phyloP scores from a whole-genome alignment of 2,113 vertebrate genomes.

The Prionailurus viverrinus region DNA sequence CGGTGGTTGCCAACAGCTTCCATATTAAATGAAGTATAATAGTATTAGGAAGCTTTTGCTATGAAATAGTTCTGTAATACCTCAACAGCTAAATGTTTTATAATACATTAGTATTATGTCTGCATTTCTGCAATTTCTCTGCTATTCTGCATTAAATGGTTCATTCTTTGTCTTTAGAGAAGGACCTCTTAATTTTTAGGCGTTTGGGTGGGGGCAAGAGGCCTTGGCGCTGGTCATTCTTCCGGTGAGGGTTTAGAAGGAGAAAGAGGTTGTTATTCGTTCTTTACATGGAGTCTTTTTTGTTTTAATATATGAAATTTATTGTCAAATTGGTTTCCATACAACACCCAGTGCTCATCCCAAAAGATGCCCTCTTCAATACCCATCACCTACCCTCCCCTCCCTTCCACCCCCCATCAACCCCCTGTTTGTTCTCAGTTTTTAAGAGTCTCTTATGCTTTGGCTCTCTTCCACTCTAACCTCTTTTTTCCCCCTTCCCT shows the following conservation, averaged over 20 bases:
- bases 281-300: not conserved
- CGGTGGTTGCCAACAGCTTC: not conserved
- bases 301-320: no score
- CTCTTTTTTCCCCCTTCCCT: no score
- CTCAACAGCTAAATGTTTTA: slow-evolving; percentile 16
- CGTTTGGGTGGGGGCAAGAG: not conserved
- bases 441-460: no score
- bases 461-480: no score
- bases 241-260: not conserved
- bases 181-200: not conserved
- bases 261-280: not conserved
- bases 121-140: not conserved
- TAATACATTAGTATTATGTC: not conserved
- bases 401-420: no score
- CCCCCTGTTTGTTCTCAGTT: no score
- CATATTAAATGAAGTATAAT: not conserved
- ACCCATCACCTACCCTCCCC: no score
- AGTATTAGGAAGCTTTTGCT: slow-evolving; percentile 16
- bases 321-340: no score
- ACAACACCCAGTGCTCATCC: no score
- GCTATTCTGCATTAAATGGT: not conserved
- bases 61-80: not conserved
- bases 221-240: not conserved
- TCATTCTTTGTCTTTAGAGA: not conserved
- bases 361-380: no score